These are phyloP conservation scores for Pseudomyrmex pallidus DNA, from an alignment of 1,140 invertebrate species.

Conservation along the genomic window DNA sequence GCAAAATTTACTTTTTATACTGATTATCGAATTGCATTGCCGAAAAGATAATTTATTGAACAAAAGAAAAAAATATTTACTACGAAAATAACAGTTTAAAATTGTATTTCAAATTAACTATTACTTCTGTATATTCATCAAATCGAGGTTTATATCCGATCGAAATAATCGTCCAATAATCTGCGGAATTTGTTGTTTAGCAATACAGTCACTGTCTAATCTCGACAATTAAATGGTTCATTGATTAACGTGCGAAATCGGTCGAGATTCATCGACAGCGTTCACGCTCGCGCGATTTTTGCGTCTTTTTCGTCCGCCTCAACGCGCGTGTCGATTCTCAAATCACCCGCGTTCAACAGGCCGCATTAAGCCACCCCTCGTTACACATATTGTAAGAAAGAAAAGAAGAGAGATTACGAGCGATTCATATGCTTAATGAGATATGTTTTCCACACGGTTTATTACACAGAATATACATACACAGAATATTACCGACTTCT, in stretches of 20 bases:
- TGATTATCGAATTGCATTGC: too few species aligned
- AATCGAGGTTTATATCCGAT: not conserved
- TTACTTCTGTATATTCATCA: not conserved
- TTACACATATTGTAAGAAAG: conserved; percentile 31
- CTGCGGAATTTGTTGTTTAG: conserved; percentile 29
- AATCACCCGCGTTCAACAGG: conserved; percentile 63
- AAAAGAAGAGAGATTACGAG: conserved; percentile 20
- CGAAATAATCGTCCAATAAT: conserved; percentile 17
- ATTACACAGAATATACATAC: not conserved
- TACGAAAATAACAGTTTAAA: too few species aligned
- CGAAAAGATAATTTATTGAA: not conserved
- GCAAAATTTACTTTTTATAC: conserved; percentile 41
- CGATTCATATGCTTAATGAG: conserved; percentile 18
- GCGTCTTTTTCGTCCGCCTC: conserved; percentile 50
- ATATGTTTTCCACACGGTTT: not conserved
- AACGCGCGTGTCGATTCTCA: conserved; percentile 54
- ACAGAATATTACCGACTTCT: not conserved
- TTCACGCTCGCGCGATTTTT: conserved; percentile 60
- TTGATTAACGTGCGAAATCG: conserved; percentile 70
- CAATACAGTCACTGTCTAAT: conserved; percentile 10
- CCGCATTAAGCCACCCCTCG: conserved; percentile 59
- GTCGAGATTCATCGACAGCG: conserved; percentile 39
- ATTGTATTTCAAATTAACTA: too few species aligned
- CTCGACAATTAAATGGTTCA: conserved; percentile 58
- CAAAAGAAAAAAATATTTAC: not conserved